Percentiles rank a stretch among this genome's conserved stretches.
Conservation (phyloP, 2,888 invertebrate genomes). For the Ectemnius cavifrons region DNA sequence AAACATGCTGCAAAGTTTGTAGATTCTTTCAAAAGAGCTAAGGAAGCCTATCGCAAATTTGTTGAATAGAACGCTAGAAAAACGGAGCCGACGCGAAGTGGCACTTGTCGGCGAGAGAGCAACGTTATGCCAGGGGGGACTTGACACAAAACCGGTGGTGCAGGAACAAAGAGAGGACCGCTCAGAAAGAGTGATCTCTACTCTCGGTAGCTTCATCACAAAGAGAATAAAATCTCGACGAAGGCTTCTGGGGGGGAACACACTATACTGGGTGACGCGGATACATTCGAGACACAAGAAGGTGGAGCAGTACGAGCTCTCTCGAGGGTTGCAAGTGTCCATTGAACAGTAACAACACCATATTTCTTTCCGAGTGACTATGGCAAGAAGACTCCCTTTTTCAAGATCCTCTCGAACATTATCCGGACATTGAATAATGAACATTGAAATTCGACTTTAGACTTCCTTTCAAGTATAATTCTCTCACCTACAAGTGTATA, state of each 20-base stretch:
- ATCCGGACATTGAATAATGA: conserved; percentile 23
- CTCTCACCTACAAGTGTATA: background rate
- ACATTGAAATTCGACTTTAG: conserved; percentile 27
- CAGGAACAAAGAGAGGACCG: conserved; percentile 44
- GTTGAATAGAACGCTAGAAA: background rate
- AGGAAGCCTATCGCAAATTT: too few relatives aligned
- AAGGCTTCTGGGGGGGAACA: conserved; percentile 11
- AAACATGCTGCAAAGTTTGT: too few relatives aligned
- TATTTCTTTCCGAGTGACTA: conserved; percentile 32
- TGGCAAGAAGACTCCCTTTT: conserved; percentile 31
- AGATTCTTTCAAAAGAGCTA: too few relatives aligned
- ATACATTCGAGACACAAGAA: conserved; percentile 58
- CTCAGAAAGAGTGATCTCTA: conserved; percentile 33
- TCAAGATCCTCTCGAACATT: conserved; percentile 19
- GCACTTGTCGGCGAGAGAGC: conserved; percentile 10
- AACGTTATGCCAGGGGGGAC: conserved; percentile 15
- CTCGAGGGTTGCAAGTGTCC: conserved; percentile 30
- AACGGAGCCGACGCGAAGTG: conserved; percentile 10
- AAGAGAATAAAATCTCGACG: conserved; percentile 53
- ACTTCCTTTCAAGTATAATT: background rate
- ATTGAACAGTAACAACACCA: conserved; percentile 32
- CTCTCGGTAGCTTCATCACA: conserved; percentile 44
- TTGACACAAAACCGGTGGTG: conserved; percentile 38
- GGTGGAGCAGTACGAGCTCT: conserved; percentile 34
- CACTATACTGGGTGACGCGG: conserved; percentile 42